Percentiles rank a stretch among this genome's conserved stretches.
phyloP scores from a whole-genome alignment of 1,140 invertebrate genomes.

The Campoletis sonorensis region DNA sequence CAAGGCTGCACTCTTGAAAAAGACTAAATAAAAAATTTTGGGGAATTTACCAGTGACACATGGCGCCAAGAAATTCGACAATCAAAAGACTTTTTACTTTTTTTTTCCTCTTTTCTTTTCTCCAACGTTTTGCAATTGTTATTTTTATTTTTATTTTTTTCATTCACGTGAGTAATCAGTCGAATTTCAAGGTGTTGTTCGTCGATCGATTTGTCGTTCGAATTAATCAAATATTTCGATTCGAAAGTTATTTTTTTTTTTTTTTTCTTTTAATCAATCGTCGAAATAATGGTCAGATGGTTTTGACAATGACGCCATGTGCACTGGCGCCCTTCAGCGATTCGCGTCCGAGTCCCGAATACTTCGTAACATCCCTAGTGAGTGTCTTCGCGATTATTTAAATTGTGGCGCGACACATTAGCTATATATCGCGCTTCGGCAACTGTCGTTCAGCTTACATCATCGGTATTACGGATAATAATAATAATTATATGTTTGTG shows the following conservation, averaged over 20 bases:
- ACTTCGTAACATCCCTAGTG: conserved; percentile 68
- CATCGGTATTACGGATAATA: conserved; percentile 43
- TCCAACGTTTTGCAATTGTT: not conserved
- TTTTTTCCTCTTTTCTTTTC: not conserved
- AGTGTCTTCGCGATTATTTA: conserved; percentile 74
- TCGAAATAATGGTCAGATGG: not conserved
- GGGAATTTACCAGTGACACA: conserved; percentile 58
- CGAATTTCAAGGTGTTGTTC: no score
- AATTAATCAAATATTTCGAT: no score
- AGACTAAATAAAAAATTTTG: conserved; percentile 64
- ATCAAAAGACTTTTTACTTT: not conserved
- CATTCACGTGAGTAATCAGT: no score
- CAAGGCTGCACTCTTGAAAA: conserved; percentile 73
- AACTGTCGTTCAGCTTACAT: conserved; percentile 23
- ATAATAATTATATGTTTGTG: conserved; percentile 43
- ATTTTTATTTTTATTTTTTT: not conserved
- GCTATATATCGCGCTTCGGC: conserved; percentile 40
- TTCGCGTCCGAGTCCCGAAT: conserved; percentile 72
- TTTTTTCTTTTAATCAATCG: no score
- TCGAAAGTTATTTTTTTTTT: no score
- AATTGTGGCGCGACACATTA: conserved; percentile 55
- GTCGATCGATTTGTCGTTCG: no score
- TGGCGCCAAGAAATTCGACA: conserved; percentile 4
- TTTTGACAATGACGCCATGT: conserved; percentile 39
- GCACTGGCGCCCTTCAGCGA: conserved; percentile 65